Evolutionary conservation across 2,888 invertebrate species (phyloP), one percentile per base, ranked within the genome.

Genomic region (Cotesia congregata): DNA sequence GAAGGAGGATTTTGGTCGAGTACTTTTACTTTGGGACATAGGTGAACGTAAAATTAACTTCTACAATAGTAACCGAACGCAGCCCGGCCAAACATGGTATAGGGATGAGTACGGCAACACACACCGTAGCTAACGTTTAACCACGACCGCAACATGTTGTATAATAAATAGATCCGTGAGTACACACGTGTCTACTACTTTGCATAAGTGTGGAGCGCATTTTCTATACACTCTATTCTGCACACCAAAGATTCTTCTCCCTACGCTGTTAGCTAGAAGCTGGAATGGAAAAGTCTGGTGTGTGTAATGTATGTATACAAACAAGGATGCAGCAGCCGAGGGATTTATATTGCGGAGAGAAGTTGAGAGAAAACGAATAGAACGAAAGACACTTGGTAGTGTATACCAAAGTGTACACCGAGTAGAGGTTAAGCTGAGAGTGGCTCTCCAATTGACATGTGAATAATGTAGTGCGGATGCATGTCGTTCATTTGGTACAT

Each of bases 111-210:
- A 30, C 30, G 30, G 30, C 30, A 30, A 3, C 61, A 30, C 50
- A 72, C 65, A 67, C 61, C 71, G 50, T 7, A 50, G 50, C 50
- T 50, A 50, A 71, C 77, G 71, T 70, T 77, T 77, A 76, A 77
- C 74, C 67, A 65, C 74, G 40, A 77, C 77, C 74, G 65, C 77
- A 77, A 38, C 67, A 71, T 61, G 70, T 71, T 77, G 77, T 77
- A 77, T 77, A 74, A 77, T 77, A 77, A 77, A 77, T 77, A 77
- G 74, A 77, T 77, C 69, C 74, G 65, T 76, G 68, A 5, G 72
- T 62, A 61, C 40, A 72, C 41, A 41, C 72, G 20, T 59, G 71
- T 61, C 71, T 17, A 61, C 71, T 72, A 39, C 15, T 38, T 40
- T 38, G 50, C 61, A 6, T n/a, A 38, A 12, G 50, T 50, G 50